A percentile compares a stretch with the other conserved stretches of the same genome.
phyloP scores from a whole-genome alignment of 1,140 invertebrate genomes.

The Anadara kagoshimensis region DNA sequence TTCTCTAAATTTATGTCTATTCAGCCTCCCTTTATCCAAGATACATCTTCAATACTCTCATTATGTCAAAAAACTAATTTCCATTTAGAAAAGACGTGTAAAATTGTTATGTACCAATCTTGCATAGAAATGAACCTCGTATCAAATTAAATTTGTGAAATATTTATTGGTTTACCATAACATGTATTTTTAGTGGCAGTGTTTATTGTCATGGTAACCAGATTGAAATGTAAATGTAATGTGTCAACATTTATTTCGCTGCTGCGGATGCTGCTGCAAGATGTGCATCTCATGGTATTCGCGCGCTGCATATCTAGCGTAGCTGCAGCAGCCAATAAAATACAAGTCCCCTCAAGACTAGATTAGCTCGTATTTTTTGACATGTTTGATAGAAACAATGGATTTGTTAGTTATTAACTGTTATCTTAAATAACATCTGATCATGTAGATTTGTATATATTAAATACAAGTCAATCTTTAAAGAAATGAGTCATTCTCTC shows the following conservation, averaged over 20 bases:
- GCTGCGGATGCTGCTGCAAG: neutral
- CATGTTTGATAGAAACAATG: too few relatives aligned
- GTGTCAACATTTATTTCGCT: constrained; percentile 35
- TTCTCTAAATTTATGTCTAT: too few relatives aligned
- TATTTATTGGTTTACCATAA: constrained; percentile 39
- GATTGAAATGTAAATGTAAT: constrained; percentile 33
- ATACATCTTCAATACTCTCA: constrained; percentile 1
- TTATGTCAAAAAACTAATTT: constrained; percentile 28
- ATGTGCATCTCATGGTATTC: too few relatives aligned
- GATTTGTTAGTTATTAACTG: too few relatives aligned
- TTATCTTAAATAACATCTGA: too few relatives aligned
- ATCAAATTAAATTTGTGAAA: constrained; percentile 45
- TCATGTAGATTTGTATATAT: too few relatives aligned
- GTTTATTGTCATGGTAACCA: constrained; percentile 38
- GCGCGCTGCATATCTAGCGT: too few relatives aligned
- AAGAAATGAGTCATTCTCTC: constrained; percentile 34
- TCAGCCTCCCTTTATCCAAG: too few relatives aligned
- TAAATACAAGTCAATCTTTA: neutral
- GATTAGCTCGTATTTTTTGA: too few relatives aligned
- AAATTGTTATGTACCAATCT: constrained; percentile 31
- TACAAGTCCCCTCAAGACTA: too few relatives aligned
- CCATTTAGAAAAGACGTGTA: constrained; percentile 35
- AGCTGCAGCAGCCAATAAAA: too few relatives aligned
- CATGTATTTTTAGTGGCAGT: constrained; percentile 30
- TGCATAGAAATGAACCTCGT: constrained; percentile 29